Evolutionary conservation across 2,797 vertebrate genomes (phyloP).

Genomic region (Pagetopsis macropterus): DNA sequence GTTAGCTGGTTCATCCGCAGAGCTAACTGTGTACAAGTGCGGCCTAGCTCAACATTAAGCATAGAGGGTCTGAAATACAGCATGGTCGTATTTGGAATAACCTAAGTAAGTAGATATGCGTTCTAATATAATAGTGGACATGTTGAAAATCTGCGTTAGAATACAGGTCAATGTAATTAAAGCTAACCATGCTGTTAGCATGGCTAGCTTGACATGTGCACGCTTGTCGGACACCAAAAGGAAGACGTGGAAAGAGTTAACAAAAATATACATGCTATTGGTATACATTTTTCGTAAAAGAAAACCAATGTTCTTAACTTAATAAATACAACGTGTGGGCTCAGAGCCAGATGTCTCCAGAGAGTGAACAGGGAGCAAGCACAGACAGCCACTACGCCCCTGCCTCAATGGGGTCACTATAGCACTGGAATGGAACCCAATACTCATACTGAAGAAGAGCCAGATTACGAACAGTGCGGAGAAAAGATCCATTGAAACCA

Average conservation of each 20-base stretch:
- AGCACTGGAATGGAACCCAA: slow-evolving; percentile 87
- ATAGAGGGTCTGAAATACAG: rapidly evolving
- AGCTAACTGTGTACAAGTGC: neutral
- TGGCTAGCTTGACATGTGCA: neutral
- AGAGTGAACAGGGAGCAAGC: slow-evolving; percentile 85
- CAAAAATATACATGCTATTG: too few species aligned
- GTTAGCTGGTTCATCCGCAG: rapidly evolving
- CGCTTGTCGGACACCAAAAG: too few species aligned
- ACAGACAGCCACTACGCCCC: slow-evolving; percentile 77
- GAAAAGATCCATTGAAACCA: rapidly evolving
- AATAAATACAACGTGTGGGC: neutral
- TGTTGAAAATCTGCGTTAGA: too few species aligned
- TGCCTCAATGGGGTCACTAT: slow-evolving; percentile 83
- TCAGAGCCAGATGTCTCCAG: slow-evolving; percentile 67
- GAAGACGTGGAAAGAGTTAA: too few species aligned
- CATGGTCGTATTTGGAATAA: too few species aligned
- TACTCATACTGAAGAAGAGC: slow-evolving; percentile 79
- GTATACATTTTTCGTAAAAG: too few species aligned
- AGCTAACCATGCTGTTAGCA: neutral
- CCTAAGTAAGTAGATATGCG: too few species aligned
- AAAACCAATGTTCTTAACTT: too few species aligned
- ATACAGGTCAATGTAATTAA: too few species aligned
- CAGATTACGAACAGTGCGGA: slow-evolving; percentile 87
- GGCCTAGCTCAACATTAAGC: rapidly evolving
- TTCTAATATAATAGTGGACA: too few species aligned